Percentiles rank a stretch among this genome's conserved stretches.
These are phyloP conservation scores for Dendrocincla tyrannina DNA, from an alignment of 2,797 vertebrate genomes.

Conservation along the genomic window DNA sequence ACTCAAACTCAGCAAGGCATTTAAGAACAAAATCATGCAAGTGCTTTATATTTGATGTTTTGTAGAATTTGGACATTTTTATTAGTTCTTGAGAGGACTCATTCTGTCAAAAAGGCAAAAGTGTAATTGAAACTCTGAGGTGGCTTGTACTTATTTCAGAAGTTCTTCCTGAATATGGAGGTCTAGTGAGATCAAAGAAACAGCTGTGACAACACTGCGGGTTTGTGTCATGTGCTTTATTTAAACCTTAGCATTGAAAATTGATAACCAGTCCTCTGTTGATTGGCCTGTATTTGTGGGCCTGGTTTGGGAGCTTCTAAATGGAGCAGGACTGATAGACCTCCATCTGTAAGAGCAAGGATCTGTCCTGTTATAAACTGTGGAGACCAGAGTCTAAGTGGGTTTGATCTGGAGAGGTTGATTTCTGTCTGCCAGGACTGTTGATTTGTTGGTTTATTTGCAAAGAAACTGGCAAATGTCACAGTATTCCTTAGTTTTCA, in stretches of 20 bases:
- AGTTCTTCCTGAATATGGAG: neutral
- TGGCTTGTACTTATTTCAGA: neutral
- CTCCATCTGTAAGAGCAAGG: neutral
- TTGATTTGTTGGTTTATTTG: neutral
- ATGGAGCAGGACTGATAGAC: neutral
- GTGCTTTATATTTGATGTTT: neutral
- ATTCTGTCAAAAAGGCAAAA: neutral
- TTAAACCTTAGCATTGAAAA: neutral
- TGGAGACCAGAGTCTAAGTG: neutral
- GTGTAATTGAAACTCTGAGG: neutral
- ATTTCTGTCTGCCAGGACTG: neutral
- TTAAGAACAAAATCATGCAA: neutral
- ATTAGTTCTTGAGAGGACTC: neutral
- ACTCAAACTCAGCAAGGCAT: neutral
- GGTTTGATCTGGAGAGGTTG: neutral
- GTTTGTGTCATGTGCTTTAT: constrained; percentile 36
- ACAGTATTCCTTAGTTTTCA: neutral
- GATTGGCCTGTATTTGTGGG: neutral
- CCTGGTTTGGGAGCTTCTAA: neutral
- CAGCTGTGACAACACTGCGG: neutral
- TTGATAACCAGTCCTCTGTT: neutral
- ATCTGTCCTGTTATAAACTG: neutral
- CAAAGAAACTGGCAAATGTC: neutral
- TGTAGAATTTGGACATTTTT: neutral
- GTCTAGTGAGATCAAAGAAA: neutral